Base-by-base conservation (phyloP, 2,113 vertebrate species). In the Chionis minor region DNA sequence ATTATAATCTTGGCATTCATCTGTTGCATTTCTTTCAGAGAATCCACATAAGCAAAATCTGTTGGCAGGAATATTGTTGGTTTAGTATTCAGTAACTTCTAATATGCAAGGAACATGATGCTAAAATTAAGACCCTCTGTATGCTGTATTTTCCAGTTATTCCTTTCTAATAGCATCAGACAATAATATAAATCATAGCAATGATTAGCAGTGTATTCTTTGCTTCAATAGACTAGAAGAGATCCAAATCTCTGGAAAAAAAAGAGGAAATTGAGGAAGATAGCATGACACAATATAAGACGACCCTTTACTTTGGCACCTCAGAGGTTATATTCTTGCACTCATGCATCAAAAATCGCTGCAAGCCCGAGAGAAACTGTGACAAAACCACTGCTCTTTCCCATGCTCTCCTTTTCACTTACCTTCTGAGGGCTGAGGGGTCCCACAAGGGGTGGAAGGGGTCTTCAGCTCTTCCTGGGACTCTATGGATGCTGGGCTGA, bases 361-460 rank as follows among this genome's bases (percentile, higher is more conserved):
- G 33, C 59, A 66, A 65, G 66, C 42, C 59, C 3, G 19, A 88
- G 44, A 86, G 26, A 89, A 80, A 86, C 55, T 26, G 12, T 58
- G 49, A 83, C 21, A 80, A 81, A 69, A 16, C 2, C 33, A 87
- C 15, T 2, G 10, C 5, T 81, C 51, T 35, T 62, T 69, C 52
- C 73, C 42, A 26, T 63, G 9, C 20, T 32, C 58, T 82, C 73
- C 42, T 88, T 87, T 58, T 73, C 74, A 97, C 98, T 98, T 98
- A 99, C 99, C 98, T 96, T 96, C 96, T 47, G 90, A 92, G 82
- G 84, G 95, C 73, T 97, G 97, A 81, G 96, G 91, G 12, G 96
- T 93, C 71, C 91, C 94, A 38, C 75, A 82, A 6, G 93, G 45
- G n/a, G 80, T 85, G 3, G 92, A 84, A 45, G 96, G 88, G 55